A percentile compares a stretch with the other conserved stretches of the same genome.
These are phyloP conservation scores for Temnothorax unifasciatus DNA, from an alignment of 2,888 invertebrate genomes.

Conservation along the genomic window DNA sequence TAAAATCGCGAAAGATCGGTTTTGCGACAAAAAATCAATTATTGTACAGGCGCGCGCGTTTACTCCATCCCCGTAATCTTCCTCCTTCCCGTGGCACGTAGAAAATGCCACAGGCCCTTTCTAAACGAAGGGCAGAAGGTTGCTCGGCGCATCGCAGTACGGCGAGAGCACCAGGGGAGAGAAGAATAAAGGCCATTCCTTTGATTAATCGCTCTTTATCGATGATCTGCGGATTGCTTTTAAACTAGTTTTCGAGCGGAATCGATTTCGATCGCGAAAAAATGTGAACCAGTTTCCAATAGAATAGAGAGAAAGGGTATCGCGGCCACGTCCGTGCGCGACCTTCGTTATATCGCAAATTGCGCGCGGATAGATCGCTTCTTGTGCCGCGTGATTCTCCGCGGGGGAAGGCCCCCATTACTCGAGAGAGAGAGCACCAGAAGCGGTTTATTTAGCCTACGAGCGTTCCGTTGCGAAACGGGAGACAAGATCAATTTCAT, in stretches of 20 bases:
- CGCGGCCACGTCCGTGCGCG: conserved; percentile 41
- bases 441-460: conserved; percentile 25
- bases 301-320: conserved; percentile 54
- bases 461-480: conserved; percentile 16
- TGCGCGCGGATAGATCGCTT: conserved; percentile 46
- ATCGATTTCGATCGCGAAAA: conserved; percentile 52
- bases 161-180: background rate
- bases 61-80: background rate
- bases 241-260: conserved; percentile 45
- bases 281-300: conserved; percentile 56
- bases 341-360: conserved; percentile 56
- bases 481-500: conserved; percentile 50
- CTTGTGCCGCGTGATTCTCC: conserved; percentile 42
- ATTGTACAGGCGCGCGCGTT: background rate
- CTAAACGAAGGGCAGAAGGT: conserved; percentile 42
- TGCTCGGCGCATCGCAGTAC: background rate
- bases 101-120: conserved; percentile 12
- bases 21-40: conserved; percentile 38
- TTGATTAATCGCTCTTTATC: conserved; percentile 53
- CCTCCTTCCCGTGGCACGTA: conserved; percentile 7
- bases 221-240: conserved; percentile 45
- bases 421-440: conserved; percentile 6
- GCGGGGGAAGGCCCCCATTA: conserved; percentile 40
- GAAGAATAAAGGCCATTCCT: conserved; percentile 38
- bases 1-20: conserved; percentile 12